A percentile compares a stretch with the other conserved stretches of the same genome.
These are phyloP conservation scores for Imbricaverruca yamaguchii DNA, from an alignment of 2,888 invertebrate genomes.

Conservation along the genomic window DNA sequence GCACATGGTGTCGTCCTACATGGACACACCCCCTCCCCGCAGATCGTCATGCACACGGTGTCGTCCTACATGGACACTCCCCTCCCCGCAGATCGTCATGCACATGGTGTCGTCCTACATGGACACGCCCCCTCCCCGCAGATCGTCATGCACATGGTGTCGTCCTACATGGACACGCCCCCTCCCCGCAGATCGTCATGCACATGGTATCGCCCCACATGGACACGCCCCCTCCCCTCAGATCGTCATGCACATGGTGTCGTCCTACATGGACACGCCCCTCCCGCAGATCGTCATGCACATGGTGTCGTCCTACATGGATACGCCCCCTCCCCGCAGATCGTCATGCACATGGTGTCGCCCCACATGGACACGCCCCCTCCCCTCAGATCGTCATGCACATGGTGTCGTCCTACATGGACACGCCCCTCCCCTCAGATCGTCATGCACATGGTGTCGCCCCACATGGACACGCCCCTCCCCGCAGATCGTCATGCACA, in stretches of 20 bases:
- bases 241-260: constrained; percentile 76
- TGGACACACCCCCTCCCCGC: constrained; percentile 56
- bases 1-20: constrained; percentile 73
- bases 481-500: constrained; percentile 66
- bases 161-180: constrained; percentile 73
- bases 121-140: constrained; percentile 55
- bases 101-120: constrained; percentile 77
- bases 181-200: constrained; percentile 58
- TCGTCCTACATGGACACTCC: constrained; percentile 76
- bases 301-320: constrained; percentile 75
- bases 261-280: constrained; percentile 73
- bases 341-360: constrained; percentile 74
- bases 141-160: constrained; percentile 76
- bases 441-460: constrained; percentile 73
- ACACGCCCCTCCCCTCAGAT: constrained; percentile 57
- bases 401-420: constrained; percentile 75
- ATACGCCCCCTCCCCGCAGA: constrained; percentile 54
- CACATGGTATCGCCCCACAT: constrained; percentile 77
- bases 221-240: constrained; percentile 55
- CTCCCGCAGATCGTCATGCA: constrained; percentile 65
- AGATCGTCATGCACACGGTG: constrained; percentile 76
- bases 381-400: constrained; percentile 65
- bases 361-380: constrained; percentile 70
- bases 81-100: constrained; percentile 58
- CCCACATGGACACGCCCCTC: constrained; percentile 68